Base-by-base conservation (phyloP, 2,888 invertebrate species). In the Diaprepes abbreviatus region DNA sequence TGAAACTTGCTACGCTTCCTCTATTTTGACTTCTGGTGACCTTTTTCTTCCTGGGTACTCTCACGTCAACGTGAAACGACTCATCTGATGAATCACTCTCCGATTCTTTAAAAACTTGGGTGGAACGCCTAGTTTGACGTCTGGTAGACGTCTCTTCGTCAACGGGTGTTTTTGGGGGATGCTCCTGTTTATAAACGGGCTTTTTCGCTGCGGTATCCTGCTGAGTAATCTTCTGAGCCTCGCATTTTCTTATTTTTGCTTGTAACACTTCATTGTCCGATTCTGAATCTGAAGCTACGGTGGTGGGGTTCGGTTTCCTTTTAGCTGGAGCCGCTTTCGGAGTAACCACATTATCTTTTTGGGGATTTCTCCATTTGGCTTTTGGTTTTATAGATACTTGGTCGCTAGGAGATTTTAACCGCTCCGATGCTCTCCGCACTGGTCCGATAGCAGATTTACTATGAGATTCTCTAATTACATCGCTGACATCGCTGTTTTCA, bases 31-130 rank as follows among this genome's bases (percentile, higher is more conserved):
- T 62, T 63, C 79, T 73, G 3, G 79, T 79, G 3, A 72, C 55
- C 69, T 78, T 78, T 60, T 78, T 80, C 63, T 77, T 77, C 48
- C 75, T 74, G 0, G 79, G 77, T 1, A 78, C 72, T 64, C 70
- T 76, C 14, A 79, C 70, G 33, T 79, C 77, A 3, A 74, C 66
- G 31, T 75, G 75, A 63, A 78, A 79, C 0, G 78, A 78, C 69
- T 78, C 77, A 66, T 81, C 79, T 2, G 80, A 79, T 62, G 78
- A 79, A 60, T 78, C 75, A 62, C 67, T 74, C 9, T 74, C 69
- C 6, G 45, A 50, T 6, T 73, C 71, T 19, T 60, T 36, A 31
- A 62, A 62, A 45, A 67, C 66, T 48, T 76, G 75, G 10, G 69
- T 63, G 10, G 75, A 73, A 38, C 75, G 73, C 38, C 79, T 71